Evolutionary conservation across 2,888 invertebrate genomes (phyloP), one percentile per base, ranked within the genome.

Genomic region (Athalia cordata): DNA sequence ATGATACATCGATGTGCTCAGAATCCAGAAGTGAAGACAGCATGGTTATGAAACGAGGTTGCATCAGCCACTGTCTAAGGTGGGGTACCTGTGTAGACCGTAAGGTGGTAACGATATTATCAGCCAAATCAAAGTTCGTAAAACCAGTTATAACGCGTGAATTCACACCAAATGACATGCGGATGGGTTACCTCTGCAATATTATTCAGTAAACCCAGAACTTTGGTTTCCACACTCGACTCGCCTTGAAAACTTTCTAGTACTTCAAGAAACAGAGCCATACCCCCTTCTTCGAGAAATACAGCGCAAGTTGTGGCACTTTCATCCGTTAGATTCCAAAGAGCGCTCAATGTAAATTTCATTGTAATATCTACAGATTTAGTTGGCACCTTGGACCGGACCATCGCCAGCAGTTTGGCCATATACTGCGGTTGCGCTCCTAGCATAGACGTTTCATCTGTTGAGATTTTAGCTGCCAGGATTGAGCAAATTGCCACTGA

Each of bases 261-360:
- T 50, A 95, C 94, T 81, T 92, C 91, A 80, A 95, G 91, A 84
- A 95, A 95, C 68, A 95, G 89, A 62, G 92, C 91, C 85, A 95
- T 92, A 3, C 95, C 95, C 15, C 93, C 93, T 85, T 94, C 93
- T 67, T 93, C 91, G 62, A 95, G 90, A 86, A 95, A 95, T 9
- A 94, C 93, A 79, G 91, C 90, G 85, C 95, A 95, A 0, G 95
- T 95, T 43, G 92, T 92, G 0, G 95, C 93, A 81, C 95, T 95
- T 87, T 95, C 95, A 87, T 95, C 95, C 66, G 95, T 95, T 67
- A 95, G 90, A 89, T 95, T 95, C 95, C 95, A 95, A 47, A 95
- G 90, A 49, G 95, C 95, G 85, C 94, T 94, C 66, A 95, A 90
- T 0, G 95, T 95, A 87, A 95, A 95, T 87, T 95, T 95, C 89